Base-by-base conservation (phyloP, 2,797 vertebrate species). In the Atherinosoma microstoma region DNA sequence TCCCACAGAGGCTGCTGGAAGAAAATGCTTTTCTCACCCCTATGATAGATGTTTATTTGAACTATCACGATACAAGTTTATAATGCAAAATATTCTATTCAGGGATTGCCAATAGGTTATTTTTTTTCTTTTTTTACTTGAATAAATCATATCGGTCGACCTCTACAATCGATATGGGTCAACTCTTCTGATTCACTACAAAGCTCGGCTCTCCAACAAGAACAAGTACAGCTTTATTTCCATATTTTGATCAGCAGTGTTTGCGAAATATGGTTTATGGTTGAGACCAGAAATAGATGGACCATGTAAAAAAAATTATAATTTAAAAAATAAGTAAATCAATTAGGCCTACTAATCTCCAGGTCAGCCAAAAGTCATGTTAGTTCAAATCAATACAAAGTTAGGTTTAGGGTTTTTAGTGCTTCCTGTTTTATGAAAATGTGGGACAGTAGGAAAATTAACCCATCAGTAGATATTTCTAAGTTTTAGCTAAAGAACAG, bases 401-500 rank as follows among this genome's bases (percentile, higher is more conserved):
- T 18, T 13, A 42, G 29, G 64, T 67, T 67, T 66, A 29, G 24
- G 27, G 40, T 54, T 30, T 51, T 36, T 2, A 20, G 22, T 38
- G 27, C 45, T 57, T 12, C 13, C 9, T 29, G 3, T 68, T 62
- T 13, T 29, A 56, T 30, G 38, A 40, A 30, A 34, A 47, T 53
- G 27, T 24, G 27, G 34, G 18, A 24, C 9, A 24, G 36, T 57
- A 32, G 68, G 45, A 75, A 69, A 76, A 69, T 35, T 69, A 54
- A 81, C 86, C 9, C 10, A 27, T 83, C 77, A 49, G 65, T 67
- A 67, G 72, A 72, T 74, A 73, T 72, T 64, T 64, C 72, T 83
- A 58, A 88, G 68, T 82, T 84, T 85, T 67, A 90, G 87, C 79
- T 78, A 62, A 38, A 78, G 74, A 82, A 86, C 78, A 75, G 72